phyloP scores from a whole-genome alignment of 2,888 invertebrate species.

The Osmoderma eremita region DNA sequence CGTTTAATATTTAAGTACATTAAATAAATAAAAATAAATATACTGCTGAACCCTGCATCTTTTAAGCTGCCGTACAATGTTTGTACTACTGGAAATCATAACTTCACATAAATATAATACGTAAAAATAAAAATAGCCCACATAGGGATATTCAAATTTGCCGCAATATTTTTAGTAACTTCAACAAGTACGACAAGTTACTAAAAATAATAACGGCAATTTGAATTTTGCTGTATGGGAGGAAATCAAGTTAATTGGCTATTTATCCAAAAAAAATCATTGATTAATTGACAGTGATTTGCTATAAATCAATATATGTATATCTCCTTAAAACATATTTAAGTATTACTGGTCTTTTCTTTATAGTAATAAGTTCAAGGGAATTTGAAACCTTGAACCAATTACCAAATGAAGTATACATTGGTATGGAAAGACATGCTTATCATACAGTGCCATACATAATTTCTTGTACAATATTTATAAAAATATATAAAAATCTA shows the following conservation, averaged over 20 bases:
- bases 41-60: constrained; percentile 44
- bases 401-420: constrained; percentile 9
- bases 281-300: constrained; percentile 41
- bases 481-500: too few species aligned
- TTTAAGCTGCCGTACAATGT: constrained; percentile 35
- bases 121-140: constrained; percentile 41
- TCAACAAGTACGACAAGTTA: too few species aligned
- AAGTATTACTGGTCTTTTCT: constrained; percentile 3
- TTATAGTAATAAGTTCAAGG: constrained; percentile 24
- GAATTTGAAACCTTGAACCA: constrained; percentile 4
- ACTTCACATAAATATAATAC: constrained; percentile 18
- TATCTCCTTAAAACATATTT: too few species aligned
- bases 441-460: not conserved
- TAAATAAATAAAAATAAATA: constrained; percentile 45
- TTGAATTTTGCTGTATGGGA: too few species aligned
- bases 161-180: too few species aligned
- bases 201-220: too few species aligned
- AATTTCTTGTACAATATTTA: not conserved
- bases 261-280: too few species aligned
- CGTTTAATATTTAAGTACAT: constrained; percentile 6
- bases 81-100: constrained; percentile 39
- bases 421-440: not conserved
- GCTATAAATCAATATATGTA: not conserved
- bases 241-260: too few species aligned
- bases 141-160: too few species aligned